These are phyloP conservation scores for Heliothis peltigera DNA, from an alignment of 2,888 invertebrate species.

Conservation along the genomic window DNA sequence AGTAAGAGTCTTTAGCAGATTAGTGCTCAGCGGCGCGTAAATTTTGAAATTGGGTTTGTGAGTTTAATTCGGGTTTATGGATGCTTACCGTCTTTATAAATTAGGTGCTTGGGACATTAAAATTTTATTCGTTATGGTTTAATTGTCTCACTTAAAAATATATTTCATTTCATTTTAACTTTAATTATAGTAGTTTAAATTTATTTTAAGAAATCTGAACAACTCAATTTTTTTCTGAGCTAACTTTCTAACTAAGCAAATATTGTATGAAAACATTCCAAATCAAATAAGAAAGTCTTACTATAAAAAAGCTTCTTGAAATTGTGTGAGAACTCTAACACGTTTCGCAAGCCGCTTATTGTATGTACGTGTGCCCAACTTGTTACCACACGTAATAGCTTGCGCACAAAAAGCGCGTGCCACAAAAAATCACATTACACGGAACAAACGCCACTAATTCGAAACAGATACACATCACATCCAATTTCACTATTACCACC, in stretches of 20 bases:
- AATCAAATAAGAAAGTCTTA: background rate
- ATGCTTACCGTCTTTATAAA: constrained; percentile 60
- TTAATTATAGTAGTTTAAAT: background rate
- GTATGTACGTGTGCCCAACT: constrained; percentile 37
- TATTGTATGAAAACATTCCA: background rate
- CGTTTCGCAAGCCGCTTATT: constrained; percentile 33
- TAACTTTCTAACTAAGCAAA: background rate
- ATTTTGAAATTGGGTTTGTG: constrained; percentile 62
- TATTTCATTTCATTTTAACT: background rate
- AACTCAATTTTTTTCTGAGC: background rate
- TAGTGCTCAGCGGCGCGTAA: constrained; percentile 62
- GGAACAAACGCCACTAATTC: constrained; percentile 45
- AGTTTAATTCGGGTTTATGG: constrained; percentile 61
- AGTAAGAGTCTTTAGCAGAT: constrained; percentile 60
- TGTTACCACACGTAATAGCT: constrained; percentile 43
- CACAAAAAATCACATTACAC: constrained; percentile 50
- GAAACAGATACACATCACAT: constrained; percentile 53
- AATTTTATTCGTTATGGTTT: constrained; percentile 51
- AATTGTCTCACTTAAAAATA: constrained; percentile 42
- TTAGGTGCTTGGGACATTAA: constrained; percentile 53
- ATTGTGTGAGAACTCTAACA: background rate
- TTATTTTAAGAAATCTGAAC: too few species aligned
- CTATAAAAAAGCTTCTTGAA: background rate
- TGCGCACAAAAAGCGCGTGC: constrained; percentile 45
- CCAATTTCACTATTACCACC: constrained; percentile 55